Conservation (phyloP, 1,140 invertebrate species). For the Leptonema lineaticorne region DNA sequence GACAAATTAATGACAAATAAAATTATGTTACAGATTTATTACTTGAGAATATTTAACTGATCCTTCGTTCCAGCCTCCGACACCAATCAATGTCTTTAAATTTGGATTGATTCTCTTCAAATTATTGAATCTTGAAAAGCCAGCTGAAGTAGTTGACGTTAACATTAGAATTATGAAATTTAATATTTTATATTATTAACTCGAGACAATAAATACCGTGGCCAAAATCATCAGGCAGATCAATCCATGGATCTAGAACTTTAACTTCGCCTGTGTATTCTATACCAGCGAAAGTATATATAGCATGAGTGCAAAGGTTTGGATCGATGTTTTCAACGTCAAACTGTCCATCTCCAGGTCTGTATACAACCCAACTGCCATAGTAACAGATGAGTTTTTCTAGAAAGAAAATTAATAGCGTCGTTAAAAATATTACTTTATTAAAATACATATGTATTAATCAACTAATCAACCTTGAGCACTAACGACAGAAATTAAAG, state of each 20-base stretch:
- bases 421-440: background rate
- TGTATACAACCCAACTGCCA: constrained; percentile 72
- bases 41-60: constrained; percentile 63
- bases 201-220: constrained; percentile 41
- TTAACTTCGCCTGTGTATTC: constrained; percentile 51
- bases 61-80: constrained; percentile 79
- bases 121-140: constrained; percentile 6
- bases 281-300: constrained; percentile 71
- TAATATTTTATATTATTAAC: background rate
- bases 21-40: constrained; percentile 52
- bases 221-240: constrained; percentile 57
- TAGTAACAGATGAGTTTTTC: constrained; percentile 68
- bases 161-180: background rate
- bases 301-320: constrained; percentile 69
- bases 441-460: background rate
- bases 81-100: constrained; percentile 58
- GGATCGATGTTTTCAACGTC: constrained; percentile 68
- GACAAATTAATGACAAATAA: background rate
- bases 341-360: constrained; percentile 64
- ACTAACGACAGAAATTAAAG: background rate
- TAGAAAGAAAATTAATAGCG: constrained; percentile 38
- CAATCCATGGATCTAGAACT: constrained; percentile 65
- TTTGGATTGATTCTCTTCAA: constrained; percentile 16
- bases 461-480: background rate
- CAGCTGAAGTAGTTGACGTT: background rate